Evolutionary conservation across 2,113 vertebrate genomes (phyloP).

Genomic region (Tautogolabrus adspersus): DNA sequence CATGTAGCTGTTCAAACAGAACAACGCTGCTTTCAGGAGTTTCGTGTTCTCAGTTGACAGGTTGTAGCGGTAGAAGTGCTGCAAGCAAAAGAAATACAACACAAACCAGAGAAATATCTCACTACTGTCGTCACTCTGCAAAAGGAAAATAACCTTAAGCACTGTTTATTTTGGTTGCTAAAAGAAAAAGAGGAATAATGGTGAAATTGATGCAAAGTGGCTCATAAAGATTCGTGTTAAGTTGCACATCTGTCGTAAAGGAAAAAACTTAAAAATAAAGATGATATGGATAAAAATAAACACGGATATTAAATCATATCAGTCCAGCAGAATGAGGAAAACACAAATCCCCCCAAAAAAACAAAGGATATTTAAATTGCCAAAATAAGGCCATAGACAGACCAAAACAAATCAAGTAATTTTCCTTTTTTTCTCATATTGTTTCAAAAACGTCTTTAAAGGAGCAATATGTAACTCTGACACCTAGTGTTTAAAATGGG

Average conservation of each 20-base stretch:
- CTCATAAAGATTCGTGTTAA: not conserved
- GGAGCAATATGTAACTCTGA: no score
- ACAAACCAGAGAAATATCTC: not conserved
- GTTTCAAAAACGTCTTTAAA: no score
- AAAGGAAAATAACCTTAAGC: not conserved
- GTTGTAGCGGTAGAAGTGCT: not conserved
- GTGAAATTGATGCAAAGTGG: constrained; percentile 1
- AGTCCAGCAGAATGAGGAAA: not conserved
- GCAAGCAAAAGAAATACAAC: not conserved
- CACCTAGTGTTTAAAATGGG: no score
- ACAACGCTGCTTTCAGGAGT: not conserved
- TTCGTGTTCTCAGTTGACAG: not conserved
- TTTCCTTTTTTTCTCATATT: no score
- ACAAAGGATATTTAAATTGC: no score
- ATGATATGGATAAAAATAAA: not conserved
- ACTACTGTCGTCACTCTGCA: not conserved
- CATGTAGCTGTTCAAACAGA: not conserved
- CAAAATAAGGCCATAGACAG: no score
- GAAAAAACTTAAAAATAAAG: not conserved
- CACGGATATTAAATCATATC: not conserved
- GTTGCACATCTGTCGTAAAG: not conserved
- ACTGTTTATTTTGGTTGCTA: not conserved
- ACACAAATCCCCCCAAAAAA: no score
- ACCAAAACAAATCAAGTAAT: no score
- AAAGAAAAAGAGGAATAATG: constrained; percentile 7